Evolutionary conservation across 2,888 invertebrate genomes (phyloP), one percentile per base, ranked within the genome.

Genomic region (Aquatica leii): DNA sequence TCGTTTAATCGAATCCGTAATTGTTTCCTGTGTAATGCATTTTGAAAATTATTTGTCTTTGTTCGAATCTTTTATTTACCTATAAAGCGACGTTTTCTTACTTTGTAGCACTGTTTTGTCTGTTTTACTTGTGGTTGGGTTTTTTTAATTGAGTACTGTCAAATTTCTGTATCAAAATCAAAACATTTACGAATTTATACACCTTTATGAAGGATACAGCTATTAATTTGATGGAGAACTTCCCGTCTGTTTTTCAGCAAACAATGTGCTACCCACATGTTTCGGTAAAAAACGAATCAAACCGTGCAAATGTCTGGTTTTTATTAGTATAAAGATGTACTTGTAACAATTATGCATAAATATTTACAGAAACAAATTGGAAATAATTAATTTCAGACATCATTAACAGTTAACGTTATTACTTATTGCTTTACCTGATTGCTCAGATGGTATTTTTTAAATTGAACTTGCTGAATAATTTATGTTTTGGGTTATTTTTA

Each of bases 401-500:
- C 56, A 31, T 56, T 48, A 37, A 50, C 50, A 50, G 59, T 53
- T 54, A 15, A 8, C 4, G 41, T 50, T 46, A 51, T 59, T 43
- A 34, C 15, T 58, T 57, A 20, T 17, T 14, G 35, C 46, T 46
- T 53, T 59, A 59, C 59, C 41, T 63, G 59, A 41, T 50, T 15
- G 35, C 21, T 18, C 54, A 34, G 20, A 35, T 48, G 11, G 21
- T 52, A 21, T 20, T 40, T 51, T 53, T 46, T 12, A 51, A 31
- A 63, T 15, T 34, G 37, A 50, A 57, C 9, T 20, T 55, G 59
- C 31, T 59, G 63, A 63, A 21, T 14, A 54, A 50, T 63, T 63
- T 59, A 63, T 48, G 54, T 50, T 48, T 49, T 40, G 15, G 21
- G 50, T 31, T 59, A 59, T 63, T 58, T 63, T 49, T 63, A 59